A percentile compares a stretch with the other conserved stretches of the same genome.
Evolutionary conservation across 1,140 invertebrate genomes (phyloP).

Genomic region (Caerostris extrusa): DNA sequence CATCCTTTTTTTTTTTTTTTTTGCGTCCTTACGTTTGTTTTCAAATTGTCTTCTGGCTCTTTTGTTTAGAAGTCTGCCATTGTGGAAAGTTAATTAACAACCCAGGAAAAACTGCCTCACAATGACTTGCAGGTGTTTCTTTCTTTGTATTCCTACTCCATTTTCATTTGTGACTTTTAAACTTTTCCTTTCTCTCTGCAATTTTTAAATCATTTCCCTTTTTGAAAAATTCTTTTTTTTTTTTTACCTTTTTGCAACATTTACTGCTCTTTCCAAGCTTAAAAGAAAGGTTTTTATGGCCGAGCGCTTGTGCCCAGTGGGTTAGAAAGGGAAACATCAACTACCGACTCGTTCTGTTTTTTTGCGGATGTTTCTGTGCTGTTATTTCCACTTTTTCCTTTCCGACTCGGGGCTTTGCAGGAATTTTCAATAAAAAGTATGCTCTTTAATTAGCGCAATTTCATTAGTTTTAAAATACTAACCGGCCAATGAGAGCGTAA

Average conservation of each 20-base stretch:
- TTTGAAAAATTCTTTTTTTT: background rate
- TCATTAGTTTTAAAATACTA: conserved; percentile 8
- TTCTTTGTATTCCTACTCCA: background rate
- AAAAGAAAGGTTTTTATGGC: background rate
- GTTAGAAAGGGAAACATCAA: background rate
- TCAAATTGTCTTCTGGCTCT: background rate
- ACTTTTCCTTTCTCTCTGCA: background rate
- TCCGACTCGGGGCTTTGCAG: background rate
- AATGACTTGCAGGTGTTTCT: background rate
- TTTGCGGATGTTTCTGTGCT: background rate
- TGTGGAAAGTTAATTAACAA: conserved; percentile 17
- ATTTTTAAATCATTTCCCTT: background rate
- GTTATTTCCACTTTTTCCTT: background rate
- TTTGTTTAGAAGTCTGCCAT: background rate
- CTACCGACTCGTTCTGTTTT: background rate
- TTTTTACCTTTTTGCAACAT: background rate
- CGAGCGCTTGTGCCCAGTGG: background rate
- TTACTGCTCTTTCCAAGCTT: background rate
- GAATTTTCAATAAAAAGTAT: background rate
- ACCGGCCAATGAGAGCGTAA: background rate
- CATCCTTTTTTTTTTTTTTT: too few species aligned
- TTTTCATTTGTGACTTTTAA: background rate
- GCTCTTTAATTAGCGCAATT: background rate
- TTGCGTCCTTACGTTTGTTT: background rate
- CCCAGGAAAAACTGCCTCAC: background rate